Evolutionary conservation across 2,797 vertebrate species (phyloP).

Genomic region (Myripristis murdjan): DNA sequence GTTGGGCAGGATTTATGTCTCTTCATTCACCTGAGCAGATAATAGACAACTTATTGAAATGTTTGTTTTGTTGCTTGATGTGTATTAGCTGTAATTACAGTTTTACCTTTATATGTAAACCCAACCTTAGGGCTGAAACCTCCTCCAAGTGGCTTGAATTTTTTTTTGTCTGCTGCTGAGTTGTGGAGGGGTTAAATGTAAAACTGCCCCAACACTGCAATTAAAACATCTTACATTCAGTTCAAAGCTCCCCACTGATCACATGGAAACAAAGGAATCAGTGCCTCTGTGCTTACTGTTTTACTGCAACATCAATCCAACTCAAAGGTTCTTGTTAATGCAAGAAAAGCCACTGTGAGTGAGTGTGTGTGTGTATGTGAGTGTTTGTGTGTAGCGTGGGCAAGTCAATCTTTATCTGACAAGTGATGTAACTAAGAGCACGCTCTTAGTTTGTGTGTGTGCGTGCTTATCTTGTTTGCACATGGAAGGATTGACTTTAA

Average conservation of each 20-base stretch:
- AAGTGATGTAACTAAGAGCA: conserved; percentile 57
- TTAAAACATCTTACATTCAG: conserved; percentile 24
- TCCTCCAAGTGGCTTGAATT: conserved; percentile 6
- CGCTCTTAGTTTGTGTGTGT: conserved; percentile 55
- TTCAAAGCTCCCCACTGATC: conserved; percentile 35
- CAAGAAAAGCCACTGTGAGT: conserved; percentile 9
- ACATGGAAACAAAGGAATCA: conserved; percentile 38
- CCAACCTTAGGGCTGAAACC: neutral
- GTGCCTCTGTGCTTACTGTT: conserved; percentile 6
- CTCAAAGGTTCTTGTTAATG: conserved; percentile 36
- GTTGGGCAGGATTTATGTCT: neutral
- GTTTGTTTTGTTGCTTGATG: neutral
- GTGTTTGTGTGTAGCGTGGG: too few relatives aligned
- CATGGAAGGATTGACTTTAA: conserved; percentile 76
- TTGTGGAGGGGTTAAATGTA: conserved; percentile 13
- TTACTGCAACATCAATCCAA: conserved; percentile 20
- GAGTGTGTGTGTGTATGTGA: neutral
- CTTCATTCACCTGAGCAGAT: too few relatives aligned
- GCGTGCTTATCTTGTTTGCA: conserved; percentile 79
- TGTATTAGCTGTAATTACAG: neutral
- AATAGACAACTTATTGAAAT: neutral
- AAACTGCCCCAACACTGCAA: conserved; percentile 11
- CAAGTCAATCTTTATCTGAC: conserved; percentile 46
- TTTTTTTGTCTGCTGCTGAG: conserved; percentile 8
- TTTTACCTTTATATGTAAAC: conserved; percentile 13